Percentiles rank a stretch among this genome's conserved stretches.
phyloP scores from a whole-genome alignment of 2,113 vertebrate species.

The Nesoenas mayeri region DNA sequence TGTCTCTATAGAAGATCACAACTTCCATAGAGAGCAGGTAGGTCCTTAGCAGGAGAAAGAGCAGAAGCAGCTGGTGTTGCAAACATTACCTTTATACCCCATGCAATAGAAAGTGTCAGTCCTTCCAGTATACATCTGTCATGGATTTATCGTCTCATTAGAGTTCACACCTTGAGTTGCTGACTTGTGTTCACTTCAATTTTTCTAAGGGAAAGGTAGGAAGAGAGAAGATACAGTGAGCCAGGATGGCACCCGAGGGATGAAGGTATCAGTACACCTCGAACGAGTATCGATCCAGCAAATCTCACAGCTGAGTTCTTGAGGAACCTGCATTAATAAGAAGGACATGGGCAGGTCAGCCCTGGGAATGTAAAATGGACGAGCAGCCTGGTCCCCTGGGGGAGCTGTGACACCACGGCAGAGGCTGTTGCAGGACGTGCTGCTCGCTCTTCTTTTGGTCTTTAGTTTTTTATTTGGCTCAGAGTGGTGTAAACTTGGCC shows the following conservation, averaged over 20 bases:
- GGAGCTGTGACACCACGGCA: slow-evolving; percentile 32
- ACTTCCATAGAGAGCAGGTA: background rate
- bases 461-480: background rate
- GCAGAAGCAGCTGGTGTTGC: background rate
- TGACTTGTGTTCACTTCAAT: background rate
- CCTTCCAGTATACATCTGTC: background rate
- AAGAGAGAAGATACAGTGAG: background rate
- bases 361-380: background rate
- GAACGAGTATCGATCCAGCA: background rate
- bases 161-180: background rate
- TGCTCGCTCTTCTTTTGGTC: background rate
- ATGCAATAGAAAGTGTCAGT: background rate
- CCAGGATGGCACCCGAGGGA: background rate
- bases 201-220: background rate
- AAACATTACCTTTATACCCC: background rate
- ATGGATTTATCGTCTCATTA: background rate
- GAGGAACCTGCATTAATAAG: background rate
- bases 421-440: background rate
- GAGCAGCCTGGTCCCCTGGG: background rate
- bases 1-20: background rate
- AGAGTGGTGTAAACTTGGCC: background rate
- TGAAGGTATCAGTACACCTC: rapidly evolving
- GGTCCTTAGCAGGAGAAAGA: background rate
- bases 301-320: background rate
- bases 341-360: background rate